A percentile compares a stretch with the other conserved stretches of the same genome.
Evolutionary conservation across 2,888 invertebrate species (phyloP).

Genomic region (Elaeidobius kamerunicus): DNA sequence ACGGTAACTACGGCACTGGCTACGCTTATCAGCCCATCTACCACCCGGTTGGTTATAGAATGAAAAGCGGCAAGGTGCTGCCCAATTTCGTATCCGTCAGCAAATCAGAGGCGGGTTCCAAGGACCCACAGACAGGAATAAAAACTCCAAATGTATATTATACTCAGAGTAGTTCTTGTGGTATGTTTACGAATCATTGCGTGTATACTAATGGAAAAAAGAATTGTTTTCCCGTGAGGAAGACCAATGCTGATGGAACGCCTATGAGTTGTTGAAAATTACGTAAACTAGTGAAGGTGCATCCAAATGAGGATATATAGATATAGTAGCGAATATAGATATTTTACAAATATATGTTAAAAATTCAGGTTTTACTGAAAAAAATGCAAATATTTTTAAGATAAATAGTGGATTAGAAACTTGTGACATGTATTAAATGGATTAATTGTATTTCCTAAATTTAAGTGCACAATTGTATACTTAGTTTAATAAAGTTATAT

Average conservation of each 20-base stretch:
- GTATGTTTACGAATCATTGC: conserved; percentile 83
- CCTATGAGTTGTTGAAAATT: conserved; percentile 64
- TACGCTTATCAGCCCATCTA: conserved; percentile 44
- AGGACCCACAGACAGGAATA: conserved; percentile 58
- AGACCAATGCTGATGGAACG: conserved; percentile 71
- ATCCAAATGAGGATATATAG: no score
- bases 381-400: no score
- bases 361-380: no score
- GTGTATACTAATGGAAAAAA: conserved; percentile 77
- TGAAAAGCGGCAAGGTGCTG: conserved; percentile 51
- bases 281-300: no score
- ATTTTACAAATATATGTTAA: no score
- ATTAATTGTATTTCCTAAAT: no score
- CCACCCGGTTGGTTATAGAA: conserved; percentile 41
- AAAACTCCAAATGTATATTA: conserved; percentile 77
- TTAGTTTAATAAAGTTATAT: no score
- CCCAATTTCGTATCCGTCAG: conserved; percentile 75
- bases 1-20: conserved; percentile 44
- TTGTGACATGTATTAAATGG: no score
- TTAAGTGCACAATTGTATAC: no score
- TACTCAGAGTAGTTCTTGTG: conserved; percentile 83
- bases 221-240: conserved; percentile 77
- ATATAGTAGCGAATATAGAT: no score
- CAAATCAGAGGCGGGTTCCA: conserved; percentile 72
- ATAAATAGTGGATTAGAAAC: no score